Evolutionary conservation across 2,113 vertebrate species (phyloP).

Genomic region (Lampris incognitus): DNA sequence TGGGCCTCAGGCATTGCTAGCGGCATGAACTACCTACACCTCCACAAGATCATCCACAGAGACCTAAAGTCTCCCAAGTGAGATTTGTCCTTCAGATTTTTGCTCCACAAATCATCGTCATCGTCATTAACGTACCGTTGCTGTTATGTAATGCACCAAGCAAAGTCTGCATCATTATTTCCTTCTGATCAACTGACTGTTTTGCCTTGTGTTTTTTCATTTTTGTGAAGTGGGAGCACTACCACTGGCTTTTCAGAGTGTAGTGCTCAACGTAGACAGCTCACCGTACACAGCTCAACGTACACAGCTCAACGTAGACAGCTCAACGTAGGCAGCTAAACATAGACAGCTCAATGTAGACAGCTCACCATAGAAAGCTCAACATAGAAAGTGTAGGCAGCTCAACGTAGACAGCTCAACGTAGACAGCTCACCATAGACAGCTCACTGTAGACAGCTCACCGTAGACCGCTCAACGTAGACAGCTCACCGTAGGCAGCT

Average conservation of each 20-base stretch:
- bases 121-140: not conserved
- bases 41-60: slow-evolving; percentile 99
- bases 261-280: slow-evolving; percentile 14
- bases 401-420: too few species aligned
- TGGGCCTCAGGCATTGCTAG: slow-evolving; percentile 98
- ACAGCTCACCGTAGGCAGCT: too few species aligned
- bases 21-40: slow-evolving; percentile 98
- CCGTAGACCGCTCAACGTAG: not conserved
- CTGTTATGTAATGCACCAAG: not conserved
- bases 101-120: not conserved
- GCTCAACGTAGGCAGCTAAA: not conserved
- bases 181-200: not conserved
- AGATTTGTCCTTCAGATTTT: not conserved
- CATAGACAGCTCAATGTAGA: not conserved
- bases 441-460: slow-evolving; percentile 1
- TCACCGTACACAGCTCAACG: too few species aligned
- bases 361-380: too few species aligned
- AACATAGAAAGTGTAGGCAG: too few species aligned
- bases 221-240: not conserved
- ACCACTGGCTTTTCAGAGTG: slow-evolving; percentile 4
- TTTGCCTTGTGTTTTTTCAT: not conserved
- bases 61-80: slow-evolving; percentile 99
- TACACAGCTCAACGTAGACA: not conserved
- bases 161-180: not conserved
- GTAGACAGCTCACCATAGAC: not conserved